phyloP scores from a whole-genome alignment of 2,888 invertebrate genomes.

The Taphrorychus bicolor region DNA sequence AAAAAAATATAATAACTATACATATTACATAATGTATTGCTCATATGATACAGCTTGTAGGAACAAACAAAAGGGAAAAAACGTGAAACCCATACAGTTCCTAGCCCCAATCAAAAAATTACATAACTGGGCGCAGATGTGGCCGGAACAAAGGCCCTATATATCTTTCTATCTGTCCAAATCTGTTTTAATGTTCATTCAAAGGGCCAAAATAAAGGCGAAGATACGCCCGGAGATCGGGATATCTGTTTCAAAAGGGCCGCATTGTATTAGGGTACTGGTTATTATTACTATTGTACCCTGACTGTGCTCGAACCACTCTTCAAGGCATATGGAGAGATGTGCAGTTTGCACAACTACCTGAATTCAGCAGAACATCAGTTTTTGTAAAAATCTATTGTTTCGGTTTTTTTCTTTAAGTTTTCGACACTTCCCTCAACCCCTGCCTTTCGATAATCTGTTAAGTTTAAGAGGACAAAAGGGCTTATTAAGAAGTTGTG shows the following conservation, averaged over 20 bases:
- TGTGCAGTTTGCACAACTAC: not conserved
- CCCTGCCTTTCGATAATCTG: too few relatives aligned
- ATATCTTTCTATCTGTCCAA: slow-evolving; percentile 23
- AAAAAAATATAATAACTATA: not conserved
- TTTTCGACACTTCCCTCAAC: too few relatives aligned
- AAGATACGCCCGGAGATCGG: slow-evolving; percentile 39
- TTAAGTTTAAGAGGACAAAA: too few relatives aligned
- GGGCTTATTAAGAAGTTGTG: too few relatives aligned
- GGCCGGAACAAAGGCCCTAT: slow-evolving; percentile 23
- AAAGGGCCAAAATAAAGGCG: slow-evolving; percentile 29
- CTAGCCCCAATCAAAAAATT: slow-evolving; percentile 20
- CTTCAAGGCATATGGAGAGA: not conserved
- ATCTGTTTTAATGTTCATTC: slow-evolving; percentile 31
- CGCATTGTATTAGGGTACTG: slow-evolving; percentile 42
- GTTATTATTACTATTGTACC: slow-evolving; percentile 50
- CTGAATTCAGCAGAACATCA: too few relatives aligned
- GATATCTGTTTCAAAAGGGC: slow-evolving; percentile 37
- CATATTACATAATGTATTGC: not conserved
- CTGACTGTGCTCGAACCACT: not conserved
- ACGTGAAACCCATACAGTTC: not conserved
- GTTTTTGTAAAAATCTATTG: too few relatives aligned
- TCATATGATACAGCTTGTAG: too few relatives aligned
- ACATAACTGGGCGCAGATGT: slow-evolving; percentile 35
- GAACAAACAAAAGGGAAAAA: not conserved
- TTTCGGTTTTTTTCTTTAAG: too few relatives aligned